These are phyloP conservation scores for Allygus modestus DNA, from an alignment of 2,888 invertebrate genomes.

Conservation along the genomic window DNA sequence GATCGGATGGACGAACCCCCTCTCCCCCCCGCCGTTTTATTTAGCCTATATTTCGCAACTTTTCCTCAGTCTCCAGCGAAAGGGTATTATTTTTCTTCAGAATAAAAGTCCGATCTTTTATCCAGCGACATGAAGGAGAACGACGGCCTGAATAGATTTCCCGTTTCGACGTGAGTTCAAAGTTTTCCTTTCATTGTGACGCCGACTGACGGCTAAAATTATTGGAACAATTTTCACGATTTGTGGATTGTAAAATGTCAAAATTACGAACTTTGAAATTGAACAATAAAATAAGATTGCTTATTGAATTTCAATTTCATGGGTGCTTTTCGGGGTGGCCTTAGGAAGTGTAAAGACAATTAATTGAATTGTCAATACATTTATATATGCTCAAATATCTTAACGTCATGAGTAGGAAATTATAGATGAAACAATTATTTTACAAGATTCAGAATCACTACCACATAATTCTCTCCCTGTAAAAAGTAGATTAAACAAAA, in stretches of 20 bases:
- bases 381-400: too few relatives aligned
- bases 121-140: not conserved
- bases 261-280: not conserved
- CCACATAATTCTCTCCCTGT: too few relatives aligned
- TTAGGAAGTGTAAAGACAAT: too few relatives aligned
- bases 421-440: too few relatives aligned
- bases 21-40: slow-evolving; percentile 56
- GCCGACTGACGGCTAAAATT: slow-evolving; percentile 19
- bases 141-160: slow-evolving; percentile 13
- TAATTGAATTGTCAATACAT: too few relatives aligned
- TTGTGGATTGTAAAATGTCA: slow-evolving; percentile 9
- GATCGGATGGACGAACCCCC: not conserved
- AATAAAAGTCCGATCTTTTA: slow-evolving; percentile 47
- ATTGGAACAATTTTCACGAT: slow-evolving; percentile 7
- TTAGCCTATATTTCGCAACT: slow-evolving; percentile 63
- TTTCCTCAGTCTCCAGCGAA: slow-evolving; percentile 55
- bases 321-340: too few relatives aligned
- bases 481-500: too few relatives aligned
- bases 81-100: slow-evolving; percentile 61
- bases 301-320: too few relatives aligned
- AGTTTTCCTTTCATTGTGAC: slow-evolving; percentile 19
- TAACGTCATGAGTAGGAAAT: too few relatives aligned
- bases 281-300: too few relatives aligned
- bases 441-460: too few relatives aligned
- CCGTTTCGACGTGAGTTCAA: slow-evolving; percentile 10